These are phyloP conservation scores for Dromius quadrimaculatus DNA, from an alignment of 2,888 invertebrate species.

Conservation along the genomic window DNA sequence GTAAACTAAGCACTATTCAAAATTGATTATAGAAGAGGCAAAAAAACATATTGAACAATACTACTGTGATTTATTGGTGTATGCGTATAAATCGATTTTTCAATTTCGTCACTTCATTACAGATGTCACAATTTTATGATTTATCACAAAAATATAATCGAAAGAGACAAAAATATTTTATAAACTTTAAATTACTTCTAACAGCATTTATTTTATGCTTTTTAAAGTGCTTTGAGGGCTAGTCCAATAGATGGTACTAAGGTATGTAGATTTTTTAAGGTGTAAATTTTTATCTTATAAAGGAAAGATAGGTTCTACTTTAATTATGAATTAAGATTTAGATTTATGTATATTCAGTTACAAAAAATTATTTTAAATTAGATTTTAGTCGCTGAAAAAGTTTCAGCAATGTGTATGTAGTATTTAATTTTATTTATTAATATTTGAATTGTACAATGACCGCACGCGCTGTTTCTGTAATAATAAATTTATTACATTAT, in stretches of 20 bases:
- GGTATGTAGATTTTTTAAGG: slow-evolving; percentile 29
- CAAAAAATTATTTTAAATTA: background rate
- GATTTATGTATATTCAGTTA: background rate
- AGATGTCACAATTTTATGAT: no score
- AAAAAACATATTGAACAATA: no score
- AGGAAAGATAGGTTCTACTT: background rate
- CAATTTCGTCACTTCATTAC: no score
- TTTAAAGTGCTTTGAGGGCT: slow-evolving; percentile 58
- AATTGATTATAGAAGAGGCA: no score
- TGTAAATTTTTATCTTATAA: slow-evolving; percentile 32
- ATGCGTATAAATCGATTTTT: no score
- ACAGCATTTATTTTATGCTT: slow-evolving; percentile 57
- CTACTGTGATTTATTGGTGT: no score
- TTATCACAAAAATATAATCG: no score
- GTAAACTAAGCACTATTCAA: no score
- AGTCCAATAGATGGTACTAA: slow-evolving; percentile 55
- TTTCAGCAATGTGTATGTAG: slow-evolving; percentile 25
- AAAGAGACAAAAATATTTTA: background rate
- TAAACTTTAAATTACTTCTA: slow-evolving; percentile 51
- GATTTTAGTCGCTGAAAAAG: background rate
- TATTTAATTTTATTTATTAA: slow-evolving; percentile 41
- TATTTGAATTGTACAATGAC: slow-evolving; percentile 45
- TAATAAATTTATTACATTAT: slow-evolving; percentile 47
- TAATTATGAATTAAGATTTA: background rate
- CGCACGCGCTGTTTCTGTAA: slow-evolving; percentile 44